A percentile compares a stretch with the other conserved stretches of the same genome.
These are phyloP conservation scores for Cheiracanthium punctorium DNA, from an alignment of 2,888 invertebrate species.

Conservation along the genomic window DNA sequence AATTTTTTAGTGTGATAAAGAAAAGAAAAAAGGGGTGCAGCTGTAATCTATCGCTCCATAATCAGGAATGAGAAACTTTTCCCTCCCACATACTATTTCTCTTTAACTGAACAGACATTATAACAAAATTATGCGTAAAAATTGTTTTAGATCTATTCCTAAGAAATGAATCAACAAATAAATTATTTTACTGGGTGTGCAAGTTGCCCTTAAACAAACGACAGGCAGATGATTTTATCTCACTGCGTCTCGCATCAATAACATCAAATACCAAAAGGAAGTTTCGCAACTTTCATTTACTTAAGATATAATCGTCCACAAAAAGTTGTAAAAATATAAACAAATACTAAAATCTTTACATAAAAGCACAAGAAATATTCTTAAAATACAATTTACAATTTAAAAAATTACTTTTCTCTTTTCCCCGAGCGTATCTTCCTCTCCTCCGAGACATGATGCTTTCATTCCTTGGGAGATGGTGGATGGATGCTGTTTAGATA, in stretches of 20 bases:
- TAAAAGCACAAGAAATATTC: background rate
- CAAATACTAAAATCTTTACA: background rate
- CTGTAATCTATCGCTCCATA: background rate
- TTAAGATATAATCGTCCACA: too few relatives aligned
- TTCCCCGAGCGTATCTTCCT: conserved; percentile 24
- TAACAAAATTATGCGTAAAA: too few relatives aligned
- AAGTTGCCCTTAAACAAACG: too few relatives aligned
- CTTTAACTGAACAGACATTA: background rate
- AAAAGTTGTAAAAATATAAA: background rate
- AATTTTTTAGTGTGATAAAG: background rate
- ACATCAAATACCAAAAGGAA: conserved; percentile 34
- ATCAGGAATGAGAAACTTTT: background rate
- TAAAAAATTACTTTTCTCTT: conserved; percentile 23
- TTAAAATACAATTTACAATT: background rate
- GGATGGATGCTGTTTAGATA: conserved; percentile 31
- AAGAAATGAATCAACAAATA: too few relatives aligned
- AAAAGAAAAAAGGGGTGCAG: background rate
- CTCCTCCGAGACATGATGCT: conserved; percentile 54
- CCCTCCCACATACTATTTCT: background rate
- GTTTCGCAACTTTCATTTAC: conserved; percentile 59
- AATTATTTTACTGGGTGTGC: too few relatives aligned
- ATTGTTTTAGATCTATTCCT: too few relatives aligned
- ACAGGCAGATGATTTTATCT: background rate
- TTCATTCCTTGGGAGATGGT: conserved; percentile 51
- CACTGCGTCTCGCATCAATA: conserved; percentile 62